These are phyloP conservation scores for Coelinius sp. DNA, from an alignment of 2,888 invertebrate species.

Conservation along the genomic window DNA sequence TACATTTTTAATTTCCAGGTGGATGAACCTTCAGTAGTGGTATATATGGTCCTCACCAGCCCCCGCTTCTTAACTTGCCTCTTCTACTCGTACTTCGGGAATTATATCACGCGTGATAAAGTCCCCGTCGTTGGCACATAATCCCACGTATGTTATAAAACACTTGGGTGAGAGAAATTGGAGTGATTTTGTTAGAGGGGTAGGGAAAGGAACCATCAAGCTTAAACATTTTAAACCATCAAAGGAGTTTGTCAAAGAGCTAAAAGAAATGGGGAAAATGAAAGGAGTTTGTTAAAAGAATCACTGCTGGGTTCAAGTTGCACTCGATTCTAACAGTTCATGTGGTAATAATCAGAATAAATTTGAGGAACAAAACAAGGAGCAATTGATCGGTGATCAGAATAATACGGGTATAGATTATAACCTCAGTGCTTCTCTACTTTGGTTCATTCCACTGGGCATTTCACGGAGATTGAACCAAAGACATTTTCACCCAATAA, in stretches of 20 bases:
- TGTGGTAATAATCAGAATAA: conserved; percentile 40
- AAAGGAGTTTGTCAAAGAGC: background rate
- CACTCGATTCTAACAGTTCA: conserved; percentile 59
- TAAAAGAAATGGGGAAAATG: background rate
- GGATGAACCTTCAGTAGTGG: conserved; percentile 60
- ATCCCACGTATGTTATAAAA: conserved; percentile 39
- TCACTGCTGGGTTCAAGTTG: conserved; percentile 23
- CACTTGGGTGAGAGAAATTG: conserved; percentile 32
- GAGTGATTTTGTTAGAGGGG: conserved; percentile 47
- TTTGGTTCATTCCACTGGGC: conserved; percentile 48
- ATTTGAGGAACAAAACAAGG: background rate
- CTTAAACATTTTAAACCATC: background rate
- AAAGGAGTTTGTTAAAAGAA: background rate
- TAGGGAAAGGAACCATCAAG: conserved; percentile 33
- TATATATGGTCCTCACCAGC: conserved; percentile 43
- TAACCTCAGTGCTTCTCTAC: conserved; percentile 50
- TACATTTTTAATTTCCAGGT: conserved; percentile 60
- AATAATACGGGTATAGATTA: conserved; percentile 34
- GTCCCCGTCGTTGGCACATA: conserved; percentile 43
- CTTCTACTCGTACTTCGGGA: conserved; percentile 51
- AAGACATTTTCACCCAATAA: conserved; percentile 71
- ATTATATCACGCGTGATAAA: conserved; percentile 59
- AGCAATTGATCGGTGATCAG: conserved; percentile 28
- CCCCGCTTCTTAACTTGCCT: conserved; percentile 33
- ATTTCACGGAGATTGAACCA: conserved; percentile 70